Percentiles rank a stretch among this genome's conserved stretches.
Conservation (phyloP, 2,797 vertebrate species). For the Gymnoscopelus microlampas region DNA sequence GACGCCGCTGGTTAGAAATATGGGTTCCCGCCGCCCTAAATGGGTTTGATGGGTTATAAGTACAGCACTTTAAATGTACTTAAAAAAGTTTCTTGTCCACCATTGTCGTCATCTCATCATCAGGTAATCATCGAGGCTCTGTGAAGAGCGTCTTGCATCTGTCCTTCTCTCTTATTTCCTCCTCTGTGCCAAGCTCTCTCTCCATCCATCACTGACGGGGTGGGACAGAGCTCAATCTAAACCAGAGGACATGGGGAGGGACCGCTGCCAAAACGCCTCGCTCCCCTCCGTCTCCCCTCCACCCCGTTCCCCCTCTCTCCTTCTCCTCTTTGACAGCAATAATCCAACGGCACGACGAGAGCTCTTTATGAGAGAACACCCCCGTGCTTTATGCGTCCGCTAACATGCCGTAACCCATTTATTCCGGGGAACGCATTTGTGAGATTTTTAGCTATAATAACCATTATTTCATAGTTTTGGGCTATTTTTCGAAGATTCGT, state of each 20-base stretch:
- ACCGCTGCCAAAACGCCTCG: slow-evolving; percentile 2
- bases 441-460: too few relatives aligned
- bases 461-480: too few relatives aligned
- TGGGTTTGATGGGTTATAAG: too few relatives aligned
- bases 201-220: slow-evolving; percentile 5
- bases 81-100: too few relatives aligned
- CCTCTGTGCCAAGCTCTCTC: slow-evolving; percentile 11
- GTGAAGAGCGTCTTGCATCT: not conserved
- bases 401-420: too few relatives aligned
- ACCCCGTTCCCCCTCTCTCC: not conserved
- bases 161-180: not conserved
- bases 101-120: not conserved
- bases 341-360: slow-evolving; percentile 39
- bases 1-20: too few relatives aligned
- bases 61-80: too few relatives aligned
- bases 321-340: slow-evolving; percentile 16
- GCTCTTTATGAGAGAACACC: too few relatives aligned
- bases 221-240: not conserved
- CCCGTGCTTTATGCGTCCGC: too few relatives aligned
- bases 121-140: slow-evolving; percentile 25
- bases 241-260: not conserved
- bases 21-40: too few relatives aligned
- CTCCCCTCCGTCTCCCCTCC: slow-evolving; percentile 2
- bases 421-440: too few relatives aligned
- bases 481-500: too few relatives aligned